Conservation (phyloP, 2,113 vertebrate species). For the Formicarius rufipectus region DNA sequence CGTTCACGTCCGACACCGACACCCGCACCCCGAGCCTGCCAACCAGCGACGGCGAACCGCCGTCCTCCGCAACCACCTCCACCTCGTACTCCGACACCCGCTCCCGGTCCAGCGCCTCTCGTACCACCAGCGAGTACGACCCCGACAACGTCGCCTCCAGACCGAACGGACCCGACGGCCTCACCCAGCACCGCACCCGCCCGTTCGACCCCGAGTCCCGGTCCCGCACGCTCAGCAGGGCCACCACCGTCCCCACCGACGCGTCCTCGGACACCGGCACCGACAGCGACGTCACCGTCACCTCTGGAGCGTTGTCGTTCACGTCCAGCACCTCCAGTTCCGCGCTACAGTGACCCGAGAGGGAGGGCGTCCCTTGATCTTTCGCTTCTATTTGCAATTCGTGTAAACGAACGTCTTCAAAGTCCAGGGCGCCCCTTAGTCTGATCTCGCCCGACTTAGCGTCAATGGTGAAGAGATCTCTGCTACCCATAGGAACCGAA, state of each 20-base stretch:
- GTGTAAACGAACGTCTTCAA: too few species aligned
- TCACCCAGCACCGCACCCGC: slow-evolving; percentile 54
- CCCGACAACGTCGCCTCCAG: slow-evolving; percentile 47
- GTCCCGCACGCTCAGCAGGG: slow-evolving; percentile 83
- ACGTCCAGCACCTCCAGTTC: too few species aligned
- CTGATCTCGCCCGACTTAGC: too few species aligned
- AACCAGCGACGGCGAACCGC: neutral
- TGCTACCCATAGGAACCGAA: too few species aligned
- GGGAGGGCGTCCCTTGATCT: too few species aligned
- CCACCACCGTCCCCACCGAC: slow-evolving; percentile 78
- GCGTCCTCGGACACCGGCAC: slow-evolving; percentile 78
- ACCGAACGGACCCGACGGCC: slow-evolving; percentile 75
- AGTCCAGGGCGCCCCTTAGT: too few species aligned
- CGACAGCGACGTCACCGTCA: slow-evolving; percentile 81
- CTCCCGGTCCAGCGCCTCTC: slow-evolving; percentile 76
- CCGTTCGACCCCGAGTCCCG: slow-evolving; percentile 80
- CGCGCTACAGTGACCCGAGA: too few species aligned
- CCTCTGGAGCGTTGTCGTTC: too few species aligned
- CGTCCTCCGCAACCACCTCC: neutral
- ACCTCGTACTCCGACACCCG: slow-evolving; percentile 21
- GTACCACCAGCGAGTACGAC: slow-evolving; percentile 66
- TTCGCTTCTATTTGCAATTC: too few species aligned
- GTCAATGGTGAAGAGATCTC: too few species aligned
- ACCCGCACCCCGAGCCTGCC: neutral
- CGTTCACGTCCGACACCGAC: slow-evolving; percentile 69